Evolutionary conservation across 1,140 invertebrate genomes (phyloP), one percentile per base, ranked within the genome.

Genomic region (Stegodyphus mimosarum): DNA sequence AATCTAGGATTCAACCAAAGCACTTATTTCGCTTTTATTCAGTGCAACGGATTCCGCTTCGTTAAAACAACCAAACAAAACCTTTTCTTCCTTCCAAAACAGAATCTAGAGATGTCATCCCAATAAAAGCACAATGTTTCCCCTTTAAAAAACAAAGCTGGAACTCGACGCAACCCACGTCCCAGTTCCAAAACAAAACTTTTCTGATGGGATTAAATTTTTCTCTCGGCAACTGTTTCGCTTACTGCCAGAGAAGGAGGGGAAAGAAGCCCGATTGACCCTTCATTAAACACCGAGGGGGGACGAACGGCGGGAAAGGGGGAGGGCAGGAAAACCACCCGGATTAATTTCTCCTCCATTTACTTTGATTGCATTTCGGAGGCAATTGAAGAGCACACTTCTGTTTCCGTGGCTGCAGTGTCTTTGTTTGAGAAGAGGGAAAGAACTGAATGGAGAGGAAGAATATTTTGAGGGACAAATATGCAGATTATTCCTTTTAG

Each of bases 281-380:
- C 74, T 50, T 76, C 74, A 76, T 76, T 76, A 76, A 76, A 76
- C 74, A 76, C 63, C 17, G 60, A 60, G 74, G 60, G 60, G 74
- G 74, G 13, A 48, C 50, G 51, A 76, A 33, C 64, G 13, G 33
- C 49, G 49, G 33, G 74, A 50, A 67, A 76, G 74, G 74, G 60
- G 74, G 13, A 11, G 9, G 33, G 33, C 33, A 33, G 33, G 33
- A 33, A 33, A 33, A 33, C 33, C 15, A 18, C 5, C 18, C 18
- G 13, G 74, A 76, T 63, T 76, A 76, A 76, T 76, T 76, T 64
- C 74, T 48, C 55, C 60, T 33, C 72, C 74, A 76, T 76, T 76
- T 76, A 76, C 74, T 76, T 76, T 76, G 74, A 76, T 76, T 76
- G 60, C 74, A 76, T 76, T 76, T 76, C 60, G 33, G 18, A 17